phyloP scores from a whole-genome alignment of 2,888 invertebrate genomes.

The Meliscaeva auricollis region DNA sequence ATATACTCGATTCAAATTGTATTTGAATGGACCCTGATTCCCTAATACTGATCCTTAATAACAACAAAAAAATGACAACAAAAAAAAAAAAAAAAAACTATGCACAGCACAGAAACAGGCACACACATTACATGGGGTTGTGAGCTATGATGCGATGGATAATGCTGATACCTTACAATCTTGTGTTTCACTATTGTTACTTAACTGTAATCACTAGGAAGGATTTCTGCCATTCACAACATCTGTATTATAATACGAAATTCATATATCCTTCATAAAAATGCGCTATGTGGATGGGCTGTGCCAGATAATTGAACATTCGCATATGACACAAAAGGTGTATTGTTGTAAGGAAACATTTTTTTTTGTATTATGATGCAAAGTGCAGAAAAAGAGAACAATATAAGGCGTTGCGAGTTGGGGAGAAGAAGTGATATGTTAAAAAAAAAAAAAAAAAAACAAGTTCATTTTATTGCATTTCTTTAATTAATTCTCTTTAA shows the following conservation, averaged over 20 bases:
- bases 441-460: too few relatives aligned
- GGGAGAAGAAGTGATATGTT: too few relatives aligned
- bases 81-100: neutral
- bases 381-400: neutral
- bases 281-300: neutral
- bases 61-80: neutral
- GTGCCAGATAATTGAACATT: conserved; percentile 28
- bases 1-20: neutral
- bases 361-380: conserved; percentile 5
- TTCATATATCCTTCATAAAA: conserved; percentile 1
- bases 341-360: neutral
- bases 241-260: conserved; percentile 42
- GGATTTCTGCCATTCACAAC: conserved; percentile 22
- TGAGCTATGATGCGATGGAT: neutral
- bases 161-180: conserved; percentile 6
- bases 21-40: conserved; percentile 6
- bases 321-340: conserved; percentile 23
- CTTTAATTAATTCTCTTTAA: too few relatives aligned
- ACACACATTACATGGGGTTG: neutral
- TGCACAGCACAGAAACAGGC: too few relatives aligned
- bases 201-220: conserved; percentile 50
- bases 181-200: conserved; percentile 45
- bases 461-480: too few relatives aligned
- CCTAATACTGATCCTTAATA: neutral
- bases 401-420: too few relatives aligned